Base-by-base conservation (phyloP, 2,888 invertebrate species). In the Geotrupes spiniger region DNA sequence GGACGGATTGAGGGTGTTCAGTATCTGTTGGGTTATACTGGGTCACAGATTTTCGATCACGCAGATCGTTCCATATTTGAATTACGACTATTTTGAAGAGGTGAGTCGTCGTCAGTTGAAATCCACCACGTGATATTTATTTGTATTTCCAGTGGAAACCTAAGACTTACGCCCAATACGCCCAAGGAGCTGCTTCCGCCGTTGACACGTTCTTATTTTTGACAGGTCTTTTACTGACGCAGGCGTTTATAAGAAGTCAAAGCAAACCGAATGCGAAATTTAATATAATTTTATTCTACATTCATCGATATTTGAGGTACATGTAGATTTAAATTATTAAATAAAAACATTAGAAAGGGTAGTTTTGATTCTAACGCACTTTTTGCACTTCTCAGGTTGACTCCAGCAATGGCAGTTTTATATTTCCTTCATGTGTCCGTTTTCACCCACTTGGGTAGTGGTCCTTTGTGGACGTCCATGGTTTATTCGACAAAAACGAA, bases 171-270 rank as follows among this genome's bases (percentile, higher is more conserved):
- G 49, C 57, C 5, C 59, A 56, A 33, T 67, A 65, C 45, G 46
- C 65, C 16, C 59, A 73, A 66, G 56, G 78, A 63, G 79, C 72
- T 57, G 56, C 78, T 0, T 69, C 81, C 4, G 77, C 80, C 1
- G 84, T 84, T 1, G 84, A 85, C 49, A 81, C 83, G 0, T 85
- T 84, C 65, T 81, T 84, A 62, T 72, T 80, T 36, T 66, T 84
- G 58, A 81, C 81, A 53, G 84, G 84, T 1, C 67, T 84, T 40
- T 66, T 85, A 1, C 74, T 78, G 46, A 74, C 80, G 2, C 78
- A 76, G 49, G 54, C 33, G 2, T 51, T 52, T 17, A 36, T 43
- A 15, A 51, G 28, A 26, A 41, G 27, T n/a, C 31, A 44, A 25
- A 53, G 37, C 11, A 46, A 36, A 28, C 45, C 38, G 4, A 46